These are phyloP conservation scores for Eustalomyia histrio DNA, from an alignment of 2,888 invertebrate genomes.

Conservation along the genomic window DNA sequence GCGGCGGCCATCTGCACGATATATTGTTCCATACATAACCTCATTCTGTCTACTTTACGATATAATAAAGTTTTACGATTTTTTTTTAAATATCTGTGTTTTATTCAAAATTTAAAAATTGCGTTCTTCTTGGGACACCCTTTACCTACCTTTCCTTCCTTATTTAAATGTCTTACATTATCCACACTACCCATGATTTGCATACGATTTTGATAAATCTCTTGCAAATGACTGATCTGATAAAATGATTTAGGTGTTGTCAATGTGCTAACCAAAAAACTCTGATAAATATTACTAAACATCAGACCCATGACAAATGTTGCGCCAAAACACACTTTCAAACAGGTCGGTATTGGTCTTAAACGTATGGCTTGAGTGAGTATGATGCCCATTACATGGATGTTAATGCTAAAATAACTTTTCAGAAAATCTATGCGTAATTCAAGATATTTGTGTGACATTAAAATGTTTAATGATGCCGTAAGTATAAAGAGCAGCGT, in stretches of 20 bases:
- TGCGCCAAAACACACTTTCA: constrained; percentile 68
- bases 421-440: constrained; percentile 49
- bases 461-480: constrained; percentile 67
- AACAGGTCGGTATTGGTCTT: constrained; percentile 60
- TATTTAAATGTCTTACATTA: constrained; percentile 74
- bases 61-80: too few relatives aligned
- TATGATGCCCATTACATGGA: constrained; percentile 70
- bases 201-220: constrained; percentile 73
- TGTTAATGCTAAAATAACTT: constrained; percentile 65
- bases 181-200: constrained; percentile 75
- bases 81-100: too few relatives aligned
- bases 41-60: too few relatives aligned
- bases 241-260: constrained; percentile 74
- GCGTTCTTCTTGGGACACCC: too few relatives aligned
- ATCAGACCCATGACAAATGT: constrained; percentile 72
- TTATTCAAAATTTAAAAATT: too few relatives aligned
- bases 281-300: constrained; percentile 76
- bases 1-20: too few relatives aligned
- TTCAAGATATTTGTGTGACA: constrained; percentile 65
- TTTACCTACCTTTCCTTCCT: constrained; percentile 76
- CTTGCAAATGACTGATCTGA: constrained; percentile 72
- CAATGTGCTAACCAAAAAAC: constrained; percentile 75
- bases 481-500: constrained; percentile 67
- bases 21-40: too few relatives aligned
- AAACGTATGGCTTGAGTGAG: constrained; percentile 69